A percentile compares a stretch with the other conserved stretches of the same genome.
Conservation (phyloP, 2,888 invertebrate species). For the Palloptera scutellata region DNA sequence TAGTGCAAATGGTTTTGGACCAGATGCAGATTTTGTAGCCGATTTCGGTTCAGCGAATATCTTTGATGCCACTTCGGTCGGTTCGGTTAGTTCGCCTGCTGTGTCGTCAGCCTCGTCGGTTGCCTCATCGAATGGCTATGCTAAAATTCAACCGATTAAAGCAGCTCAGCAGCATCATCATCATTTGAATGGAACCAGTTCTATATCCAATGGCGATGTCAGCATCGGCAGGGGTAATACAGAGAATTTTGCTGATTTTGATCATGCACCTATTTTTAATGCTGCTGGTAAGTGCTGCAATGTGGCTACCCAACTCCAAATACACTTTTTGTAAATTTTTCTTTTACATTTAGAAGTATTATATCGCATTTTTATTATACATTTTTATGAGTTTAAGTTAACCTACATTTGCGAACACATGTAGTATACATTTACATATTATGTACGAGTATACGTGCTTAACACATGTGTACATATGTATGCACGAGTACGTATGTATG, state of each 20-base stretch:
- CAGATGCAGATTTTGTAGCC: conserved; percentile 70
- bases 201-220: conserved; percentile 30
- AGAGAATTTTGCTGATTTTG: conserved; percentile 75
- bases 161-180: conserved; percentile 18
- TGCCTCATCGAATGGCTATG: conserved; percentile 56
- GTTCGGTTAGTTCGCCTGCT: conserved; percentile 52
- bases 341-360: no score
- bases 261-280: conserved; percentile 75
- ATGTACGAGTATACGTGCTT: no score
- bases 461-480: no score
- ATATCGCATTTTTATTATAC: no score
- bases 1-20: conserved; percentile 60
- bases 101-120: conserved; percentile 47
- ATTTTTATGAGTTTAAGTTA: no score
- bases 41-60: conserved; percentile 78
- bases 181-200: conserved; percentile 25
- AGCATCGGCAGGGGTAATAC: conserved; percentile 49
- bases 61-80: conserved; percentile 69
- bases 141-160: conserved; percentile 58
- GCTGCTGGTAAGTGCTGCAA: conserved; percentile 64
- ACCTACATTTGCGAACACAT: no score
- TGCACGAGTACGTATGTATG: no score
- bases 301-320: not conserved
- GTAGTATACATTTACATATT: no score
- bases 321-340: no score